Evolutionary conservation across 2,113 vertebrate genomes (phyloP), one percentile per base, ranked within the genome.

Genomic region (Bungarus multicinctus): DNA sequence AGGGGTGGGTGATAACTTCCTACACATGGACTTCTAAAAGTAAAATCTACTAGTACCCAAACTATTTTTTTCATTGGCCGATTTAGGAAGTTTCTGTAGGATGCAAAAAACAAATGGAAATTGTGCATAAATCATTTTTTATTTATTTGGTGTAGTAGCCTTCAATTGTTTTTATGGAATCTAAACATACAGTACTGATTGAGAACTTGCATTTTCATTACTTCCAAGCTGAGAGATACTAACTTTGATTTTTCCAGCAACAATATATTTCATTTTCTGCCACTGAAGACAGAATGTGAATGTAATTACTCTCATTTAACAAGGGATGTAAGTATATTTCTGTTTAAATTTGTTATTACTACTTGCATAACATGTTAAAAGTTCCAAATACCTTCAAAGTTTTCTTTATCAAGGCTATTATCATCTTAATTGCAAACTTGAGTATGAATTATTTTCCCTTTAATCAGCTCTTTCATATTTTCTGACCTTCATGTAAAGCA

Each of bases 371-470:
- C 34, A 47, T 89, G 93, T 93, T 85, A 85, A 58, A 81, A 85
- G 60, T 43, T 10, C 7, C 22, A 55, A 52, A 34, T 12, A 34
- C 10, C 4, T 91, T 25, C n/a, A 9, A 12, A 87, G 94, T 95
- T 39, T n/a, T 94, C 92, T 53, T 43, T 22, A 52, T 5, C 91
- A 85, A 92, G 47, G 89, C 91, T 64, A 85, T 91, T 91, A 93
- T 91, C 69, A 89, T 55, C 43, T 95, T 94, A 39, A 54, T 81
- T 91, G 39, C 88, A 94, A 53, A 92, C 9, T 85, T 85, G 27
- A 0, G 27, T 81, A 81, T 60, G 86, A 93, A 90, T 34, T 69
- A 93, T 90, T 93, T 88, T 50, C 54, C 22, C 11, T 12, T 81
- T 0, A 88, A 50, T 93, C 88, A 88, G 2, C 34, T 94, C 92